Evolutionary conservation across 2,113 vertebrate genomes (phyloP), one percentile per base, ranked within the genome.

Genomic region (Propithecus coquereli): DNA sequence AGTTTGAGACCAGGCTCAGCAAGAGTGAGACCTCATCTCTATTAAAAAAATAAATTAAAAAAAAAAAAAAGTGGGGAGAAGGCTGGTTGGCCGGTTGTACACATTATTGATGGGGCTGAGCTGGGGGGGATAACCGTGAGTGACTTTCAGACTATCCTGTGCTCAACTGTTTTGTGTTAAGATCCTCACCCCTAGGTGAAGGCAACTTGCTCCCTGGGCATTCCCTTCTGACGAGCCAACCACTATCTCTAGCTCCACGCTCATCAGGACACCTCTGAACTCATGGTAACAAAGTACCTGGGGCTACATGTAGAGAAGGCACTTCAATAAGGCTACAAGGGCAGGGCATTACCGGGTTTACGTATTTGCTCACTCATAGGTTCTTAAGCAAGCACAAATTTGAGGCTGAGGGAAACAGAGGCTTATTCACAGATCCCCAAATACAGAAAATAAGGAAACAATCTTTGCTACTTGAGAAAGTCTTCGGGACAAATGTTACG

Each of bases 321-420:
- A 94, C 22, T 30, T 59, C 14, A 61, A 30, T 45, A 71, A 80
- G 40, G 61, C 12, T 40, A 25, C n/a, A 25, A 73, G 20, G 1
- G n/a, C 0, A 1, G 27, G 4, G 13, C n/a, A 52, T 74, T 79
- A 74, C 34, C 71, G 4, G 4, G 40, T 18, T 96, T 87, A 85
- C 4, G 5, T 27, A 65, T 63, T 23, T 96, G 66, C 25, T 43
- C 32, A 57, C 47, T 66, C 45, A 88, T 4, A 89, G 68, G 17
- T 71, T 81, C 63, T 81, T 94, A 83, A 91, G 77, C 88, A 73
- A 91, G 61, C 30, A 63, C 10, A 70, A 47, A 87, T 27, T 16
- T 30, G 74, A 91, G 40, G 63, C 37, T 74, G 22, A 74, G 22
- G 73, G 80, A 3, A 47, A 90, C 2, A 40, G 45, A 73, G 22